phyloP scores from a whole-genome alignment of 2,113 vertebrate genomes.

The Perca schrenkii region DNA sequence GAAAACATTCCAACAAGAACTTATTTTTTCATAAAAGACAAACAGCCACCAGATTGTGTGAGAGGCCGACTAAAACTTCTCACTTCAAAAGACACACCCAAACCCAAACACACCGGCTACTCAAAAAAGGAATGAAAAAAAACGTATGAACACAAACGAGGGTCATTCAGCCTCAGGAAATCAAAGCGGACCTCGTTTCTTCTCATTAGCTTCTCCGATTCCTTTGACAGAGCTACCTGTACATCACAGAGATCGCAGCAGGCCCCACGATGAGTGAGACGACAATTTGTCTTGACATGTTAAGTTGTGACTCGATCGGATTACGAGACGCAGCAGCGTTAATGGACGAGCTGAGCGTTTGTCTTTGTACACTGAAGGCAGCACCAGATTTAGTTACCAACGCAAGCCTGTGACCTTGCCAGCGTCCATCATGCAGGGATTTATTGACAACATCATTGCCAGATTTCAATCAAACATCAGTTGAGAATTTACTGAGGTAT shows the following conservation, averaged over 20 bases:
- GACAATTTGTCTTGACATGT: conserved; percentile 74
- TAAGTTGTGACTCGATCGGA: conserved; percentile 72
- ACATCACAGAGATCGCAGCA: conserved; percentile 23
- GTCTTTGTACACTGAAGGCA: conserved; percentile 36
- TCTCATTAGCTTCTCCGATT: conserved; percentile 63
- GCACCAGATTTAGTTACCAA: conserved; percentile 61
- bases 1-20: conserved; percentile 13
- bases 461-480: conserved; percentile 51
- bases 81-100: conserved; percentile 23
- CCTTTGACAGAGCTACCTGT: conserved; percentile 48
- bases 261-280: conserved; percentile 31
- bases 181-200: conserved; percentile 36
- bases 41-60: conserved; percentile 14
- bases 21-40: conserved; percentile 7
- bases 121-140: neutral
- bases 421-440: conserved; percentile 37
- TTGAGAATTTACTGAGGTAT: conserved; percentile 14
- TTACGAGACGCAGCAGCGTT: conserved; percentile 61
- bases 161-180: conserved; percentile 15
- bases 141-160: neutral
- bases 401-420: conserved; percentile 65
- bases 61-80: conserved; percentile 1
- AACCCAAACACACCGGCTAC: neutral
- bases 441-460: conserved; percentile 51
- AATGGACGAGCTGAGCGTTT: conserved; percentile 63